Evolutionary conservation across 2,797 vertebrate genomes (phyloP), one percentile per base, ranked within the genome.

Genomic region (Lutjanus argentimaculatus): DNA sequence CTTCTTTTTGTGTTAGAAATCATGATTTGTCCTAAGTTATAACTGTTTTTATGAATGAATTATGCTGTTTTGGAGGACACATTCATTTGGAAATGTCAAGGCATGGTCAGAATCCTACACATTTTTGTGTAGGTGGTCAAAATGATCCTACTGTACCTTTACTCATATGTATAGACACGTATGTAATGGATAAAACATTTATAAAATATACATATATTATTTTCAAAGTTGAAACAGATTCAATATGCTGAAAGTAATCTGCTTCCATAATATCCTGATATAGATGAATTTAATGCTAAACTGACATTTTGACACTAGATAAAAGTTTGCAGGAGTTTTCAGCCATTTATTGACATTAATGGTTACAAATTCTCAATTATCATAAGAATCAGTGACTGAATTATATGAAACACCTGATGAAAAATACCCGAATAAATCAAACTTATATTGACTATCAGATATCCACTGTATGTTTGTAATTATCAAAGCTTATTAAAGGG

Each of bases 21-120:
- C 79, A 51, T 61, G 17, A 75, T 64, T 81, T 87, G 67, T 87
- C 59, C 14, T 90, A 88, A 88, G 83, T 75, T 87, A 70, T 82
- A 79, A 77, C 61, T 84, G 43, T 76, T n/a, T n/a, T n/a, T n/a
- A n/a, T n/a, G n/a, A n/a, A n/a, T 85, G 36, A 48, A 48, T 62
- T 75, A 19, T 70, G 43, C 58, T 70, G 57, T 82, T 91, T 79
- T 78, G 59, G 42, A 79, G 48, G 61, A 25, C 64, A 75, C 56
- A 45, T 78, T 79, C 6, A 81, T 72, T 51, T 82, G 61, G n/a
- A 73, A 72, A 73, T 19, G 22, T 66, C 73, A 61, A 14, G 67
- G 21, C 48, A 64, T 48, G 59, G 42, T 75, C 2, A 61, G 21
- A 46, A 53, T 83, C 42, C 45, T 63, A n/a, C 59, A 64, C 61